Evolutionary conservation across 1,140 invertebrate genomes (phyloP).

Genomic region (Centruroides vittatus): DNA sequence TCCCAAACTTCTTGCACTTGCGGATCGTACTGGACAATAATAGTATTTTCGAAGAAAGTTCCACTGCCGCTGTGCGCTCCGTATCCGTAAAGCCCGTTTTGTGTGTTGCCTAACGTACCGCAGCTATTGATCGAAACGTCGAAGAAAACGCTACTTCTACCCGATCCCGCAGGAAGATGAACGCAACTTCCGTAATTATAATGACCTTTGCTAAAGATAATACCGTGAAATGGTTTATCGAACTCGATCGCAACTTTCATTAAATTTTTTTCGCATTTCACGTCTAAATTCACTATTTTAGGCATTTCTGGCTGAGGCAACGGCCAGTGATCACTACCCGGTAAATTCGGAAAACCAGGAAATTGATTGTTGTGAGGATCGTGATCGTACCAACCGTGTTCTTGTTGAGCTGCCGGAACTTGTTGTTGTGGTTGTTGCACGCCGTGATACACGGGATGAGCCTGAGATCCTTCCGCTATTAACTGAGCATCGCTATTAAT

Average conservation of each 20-base stretch:
- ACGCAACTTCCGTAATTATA: conserved; percentile 82
- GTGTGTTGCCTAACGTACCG: conserved; percentile 78
- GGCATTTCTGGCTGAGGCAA: conserved; percentile 22
- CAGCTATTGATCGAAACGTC: conserved; percentile 83
- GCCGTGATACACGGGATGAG: not conserved
- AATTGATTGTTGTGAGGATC: conserved; percentile 13
- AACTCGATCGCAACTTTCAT: conserved; percentile 25
- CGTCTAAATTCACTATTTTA: conserved; percentile 23
- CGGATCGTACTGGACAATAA: conserved; percentile 83
- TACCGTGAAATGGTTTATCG: conserved; percentile 24
- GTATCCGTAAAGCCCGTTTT: conserved; percentile 61
- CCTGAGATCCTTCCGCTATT: not conserved
- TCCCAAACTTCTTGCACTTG: conserved; percentile 95
- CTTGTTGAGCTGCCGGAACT: not conserved
- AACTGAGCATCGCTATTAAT: not conserved
- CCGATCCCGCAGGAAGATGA: conserved; percentile 73
- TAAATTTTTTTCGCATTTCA: conserved; percentile 25
- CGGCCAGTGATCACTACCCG: conserved; percentile 20
- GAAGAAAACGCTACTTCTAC: conserved; percentile 73
- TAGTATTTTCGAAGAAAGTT: conserved; percentile 86
- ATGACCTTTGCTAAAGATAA: conserved; percentile 29
- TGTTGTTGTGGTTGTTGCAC: not conserved
- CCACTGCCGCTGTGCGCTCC: conserved; percentile 64
- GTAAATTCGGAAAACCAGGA: conserved; percentile 14
- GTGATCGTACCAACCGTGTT: conserved; percentile 7